Base-by-base conservation (phyloP, 2,888 invertebrate genomes). In the Cataglyphis albicans region DNA sequence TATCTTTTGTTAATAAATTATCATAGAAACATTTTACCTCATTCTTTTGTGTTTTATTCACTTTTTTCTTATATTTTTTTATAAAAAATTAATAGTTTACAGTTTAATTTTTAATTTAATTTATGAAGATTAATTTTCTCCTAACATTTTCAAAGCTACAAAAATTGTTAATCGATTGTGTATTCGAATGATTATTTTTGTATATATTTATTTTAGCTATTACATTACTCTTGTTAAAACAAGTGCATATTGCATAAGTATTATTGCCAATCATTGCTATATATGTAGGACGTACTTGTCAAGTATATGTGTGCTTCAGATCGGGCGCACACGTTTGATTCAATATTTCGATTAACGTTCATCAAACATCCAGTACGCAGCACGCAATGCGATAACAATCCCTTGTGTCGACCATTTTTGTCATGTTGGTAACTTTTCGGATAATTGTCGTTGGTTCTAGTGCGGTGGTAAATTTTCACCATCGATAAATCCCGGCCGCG, bases 331-430 rank as follows among this genome's bases (percentile, higher is more conserved):
- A 72, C 59, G 82, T 76, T 59, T 57, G 80, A 85, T 81, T 83
- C 85, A 81, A 83, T 82, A 82, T 88, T 87, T 89, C 89, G 86
- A 89, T 89, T 88, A 86, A 85, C 86, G 83, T 86, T 89, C 89
- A 86, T 89, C 89, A 85, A 89, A 89, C 84, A 83, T 81, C 83
- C 38, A 63, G 76, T 59, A 78, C 55, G 80, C 67, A 75, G 70
- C 82, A 67, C 68, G 76, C 74, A 80, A 73, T 65, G 84, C 83
- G 63, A 87, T 88, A 87, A 89, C 87, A 87, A 87, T 87, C 83
- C 84, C 86, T 76, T 72, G 67, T 38, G 82, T 74, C 74, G 86
- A 82, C 83, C 83, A 87, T 89, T 88, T 89, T 89, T 85, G 82
- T 84, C 84, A 70, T 74, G 81, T 82, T 86, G 84, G 83, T 87